A percentile compares a stretch with the other conserved stretches of the same genome.
phyloP scores from a whole-genome alignment of 2,797 vertebrate genomes.

The Carapus acus region DNA sequence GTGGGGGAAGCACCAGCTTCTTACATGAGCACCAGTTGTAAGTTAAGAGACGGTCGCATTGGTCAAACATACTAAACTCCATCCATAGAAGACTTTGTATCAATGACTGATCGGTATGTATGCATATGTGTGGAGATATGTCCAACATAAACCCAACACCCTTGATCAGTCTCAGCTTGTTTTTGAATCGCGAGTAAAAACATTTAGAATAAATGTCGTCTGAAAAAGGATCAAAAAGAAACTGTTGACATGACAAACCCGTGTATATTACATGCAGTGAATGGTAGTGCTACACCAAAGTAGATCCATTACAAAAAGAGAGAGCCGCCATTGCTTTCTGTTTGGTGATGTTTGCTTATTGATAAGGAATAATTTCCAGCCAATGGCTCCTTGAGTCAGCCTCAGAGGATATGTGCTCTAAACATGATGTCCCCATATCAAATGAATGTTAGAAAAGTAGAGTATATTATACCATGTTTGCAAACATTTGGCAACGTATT shows the following conservation, averaged over 20 bases:
- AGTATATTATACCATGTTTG: constrained; percentile 57
- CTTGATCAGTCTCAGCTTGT: constrained; percentile 40
- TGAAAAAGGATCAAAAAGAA: constrained; percentile 32
- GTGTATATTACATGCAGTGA: constrained; percentile 58
- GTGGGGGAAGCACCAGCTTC: constrained; percentile 68
- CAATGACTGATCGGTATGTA: constrained; percentile 53
- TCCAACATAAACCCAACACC: constrained; percentile 39
- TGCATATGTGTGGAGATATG: constrained; percentile 46
- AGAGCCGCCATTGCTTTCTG: constrained; percentile 45
- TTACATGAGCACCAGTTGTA: constrained; percentile 90
- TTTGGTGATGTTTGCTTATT: constrained; percentile 56
- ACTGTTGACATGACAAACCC: constrained; percentile 43
- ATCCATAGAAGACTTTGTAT: constrained; percentile 38
- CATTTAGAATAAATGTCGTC: constrained; percentile 43
- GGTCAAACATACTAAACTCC: constrained; percentile 54
- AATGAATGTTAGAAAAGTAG: constrained; percentile 60
- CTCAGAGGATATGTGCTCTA: constrained; percentile 37
- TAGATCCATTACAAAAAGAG: constrained; percentile 55
- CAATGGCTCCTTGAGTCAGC: constrained; percentile 33
- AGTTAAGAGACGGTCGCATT: constrained; percentile 50
- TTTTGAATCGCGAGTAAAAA: constrained; percentile 44
- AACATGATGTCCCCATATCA: constrained; percentile 50
- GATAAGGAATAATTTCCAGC: constrained; percentile 37
- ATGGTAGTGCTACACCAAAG: constrained; percentile 74
- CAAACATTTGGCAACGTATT: constrained; percentile 68